Percentiles rank a stretch among this genome's conserved stretches.
Evolutionary conservation across 2,888 invertebrate genomes (phyloP).

Genomic region (Eupithecia vulgata): DNA sequence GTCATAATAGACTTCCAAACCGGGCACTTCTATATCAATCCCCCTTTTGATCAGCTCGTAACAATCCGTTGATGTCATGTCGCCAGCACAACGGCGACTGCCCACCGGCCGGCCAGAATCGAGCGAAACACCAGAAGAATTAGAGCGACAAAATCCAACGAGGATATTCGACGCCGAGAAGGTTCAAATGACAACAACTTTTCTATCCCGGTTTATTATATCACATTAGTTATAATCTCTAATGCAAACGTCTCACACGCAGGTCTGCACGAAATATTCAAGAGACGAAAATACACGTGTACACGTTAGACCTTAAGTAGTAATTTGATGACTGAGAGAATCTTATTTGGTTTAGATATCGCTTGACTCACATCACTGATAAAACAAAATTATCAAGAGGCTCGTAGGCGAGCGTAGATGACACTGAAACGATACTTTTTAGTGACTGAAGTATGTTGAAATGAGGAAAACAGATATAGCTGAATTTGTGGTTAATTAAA

Average conservation of each 20-base stretch:
- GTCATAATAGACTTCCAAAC: slow-evolving; percentile 83
- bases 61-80: slow-evolving; percentile 81
- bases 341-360: slow-evolving; percentile 52
- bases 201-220: slow-evolving; percentile 63
- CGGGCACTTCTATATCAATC: slow-evolving; percentile 80
- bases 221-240: slow-evolving; percentile 45
- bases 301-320: slow-evolving; percentile 43
- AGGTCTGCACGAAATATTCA: not conserved
- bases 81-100: slow-evolving; percentile 67
- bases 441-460: slow-evolving; percentile 14
- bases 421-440: slow-evolving; percentile 15
- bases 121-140: slow-evolving; percentile 74
- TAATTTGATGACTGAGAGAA: slow-evolving; percentile 56
- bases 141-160: slow-evolving; percentile 81
- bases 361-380: slow-evolving; percentile 51
- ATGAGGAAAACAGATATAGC: slow-evolving; percentile 50
- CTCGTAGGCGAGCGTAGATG: slow-evolving; percentile 32
- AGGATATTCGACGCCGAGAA: slow-evolving; percentile 79
- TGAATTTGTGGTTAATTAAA: slow-evolving; percentile 42
- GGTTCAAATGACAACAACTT: slow-evolving; percentile 77
- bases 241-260: slow-evolving; percentile 21
- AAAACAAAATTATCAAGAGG: slow-evolving; percentile 44
- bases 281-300: slow-evolving; percentile 19
- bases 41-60: slow-evolving; percentile 81
- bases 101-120: slow-evolving; percentile 47